phyloP scores from a whole-genome alignment of 1,140 invertebrate species.

The Brachionus asplanchnoidis region DNA sequence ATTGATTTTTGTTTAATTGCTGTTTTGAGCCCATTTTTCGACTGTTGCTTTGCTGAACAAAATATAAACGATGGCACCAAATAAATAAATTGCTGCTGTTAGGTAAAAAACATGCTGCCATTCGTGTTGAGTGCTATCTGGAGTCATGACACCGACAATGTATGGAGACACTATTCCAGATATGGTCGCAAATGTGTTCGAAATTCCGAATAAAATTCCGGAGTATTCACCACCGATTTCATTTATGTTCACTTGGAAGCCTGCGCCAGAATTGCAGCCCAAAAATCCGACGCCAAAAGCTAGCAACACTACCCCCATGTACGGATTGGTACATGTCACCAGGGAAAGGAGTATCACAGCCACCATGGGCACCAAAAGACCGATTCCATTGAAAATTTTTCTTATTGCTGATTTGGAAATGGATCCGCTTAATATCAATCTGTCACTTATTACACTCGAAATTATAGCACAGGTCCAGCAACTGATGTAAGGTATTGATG shows the following conservation, averaged over 20 bases:
- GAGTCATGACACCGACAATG: conserved; percentile 13
- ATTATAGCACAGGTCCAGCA: conserved; percentile 52
- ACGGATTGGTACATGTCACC: conserved; percentile 23
- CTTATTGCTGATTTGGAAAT: conserved; percentile 49
- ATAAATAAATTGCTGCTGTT: conserved; percentile 31
- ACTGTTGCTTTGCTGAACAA: not conserved
- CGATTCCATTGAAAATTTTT: conserved; percentile 49
- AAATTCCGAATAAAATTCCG: conserved; percentile 73
- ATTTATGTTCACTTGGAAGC: conserved; percentile 44
- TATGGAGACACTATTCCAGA: conserved; percentile 69
- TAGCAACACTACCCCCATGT: not conserved
- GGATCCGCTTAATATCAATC: conserved; percentile 44
- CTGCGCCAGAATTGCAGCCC: conserved; percentile 17
- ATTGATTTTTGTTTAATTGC: not conserved
- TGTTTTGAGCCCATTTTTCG: conserved; percentile 32
- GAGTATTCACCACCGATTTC: conserved; percentile 57
- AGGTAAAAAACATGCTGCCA: conserved; percentile 41
- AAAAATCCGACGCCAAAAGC: conserved; percentile 21
- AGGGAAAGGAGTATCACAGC: not conserved
- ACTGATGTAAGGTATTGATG: conserved; percentile 54
- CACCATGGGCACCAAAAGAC: conserved; percentile 10
- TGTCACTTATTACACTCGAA: conserved; percentile 51
- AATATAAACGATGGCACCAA: conserved; percentile 25
- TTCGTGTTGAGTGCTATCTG: conserved; percentile 31
- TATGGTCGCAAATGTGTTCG: conserved; percentile 77